Conservation (phyloP, 1,140 invertebrate genomes). For the Odontomachus brunneus region DNA sequence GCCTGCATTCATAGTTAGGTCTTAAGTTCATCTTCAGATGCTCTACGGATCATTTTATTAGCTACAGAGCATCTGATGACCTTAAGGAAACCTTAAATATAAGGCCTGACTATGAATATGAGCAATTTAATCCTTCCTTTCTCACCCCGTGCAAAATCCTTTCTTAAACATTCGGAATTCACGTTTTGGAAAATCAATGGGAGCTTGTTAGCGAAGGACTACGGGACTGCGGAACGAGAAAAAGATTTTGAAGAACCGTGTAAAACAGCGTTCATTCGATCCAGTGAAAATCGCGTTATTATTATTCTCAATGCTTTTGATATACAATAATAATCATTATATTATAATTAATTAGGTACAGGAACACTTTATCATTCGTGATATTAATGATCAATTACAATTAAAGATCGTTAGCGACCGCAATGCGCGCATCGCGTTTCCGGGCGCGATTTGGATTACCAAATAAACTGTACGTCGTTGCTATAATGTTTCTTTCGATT, state of each 20-base stretch:
- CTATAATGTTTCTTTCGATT: conserved; percentile 36
- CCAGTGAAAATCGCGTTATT: conserved; percentile 83
- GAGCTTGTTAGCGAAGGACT: background rate
- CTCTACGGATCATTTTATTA: no score
- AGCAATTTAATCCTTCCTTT: no score
- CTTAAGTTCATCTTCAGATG: no score
- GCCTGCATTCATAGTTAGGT: no score
- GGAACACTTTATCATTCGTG: conserved; percentile 83
- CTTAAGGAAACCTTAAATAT: no score
- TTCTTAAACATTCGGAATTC: no score
- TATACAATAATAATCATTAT: conserved; percentile 83
- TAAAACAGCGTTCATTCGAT: conserved; percentile 63
- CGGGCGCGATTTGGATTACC: conserved; percentile 6
- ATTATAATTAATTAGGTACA: conserved; percentile 82
- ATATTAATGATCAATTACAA: conserved; percentile 78
- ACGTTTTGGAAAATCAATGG: no score
- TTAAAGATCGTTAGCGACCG: conserved; percentile 59
- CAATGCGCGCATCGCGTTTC: conserved; percentile 39
- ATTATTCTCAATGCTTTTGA: conserved; percentile 84
- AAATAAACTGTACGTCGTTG: conserved; percentile 48
- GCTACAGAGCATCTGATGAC: no score
- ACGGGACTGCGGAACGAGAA: background rate
- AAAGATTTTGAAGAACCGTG: background rate
- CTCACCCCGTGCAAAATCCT: no score
- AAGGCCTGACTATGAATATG: no score